phyloP scores from a whole-genome alignment of 2,888 invertebrate species.

The Patella pellucida region DNA sequence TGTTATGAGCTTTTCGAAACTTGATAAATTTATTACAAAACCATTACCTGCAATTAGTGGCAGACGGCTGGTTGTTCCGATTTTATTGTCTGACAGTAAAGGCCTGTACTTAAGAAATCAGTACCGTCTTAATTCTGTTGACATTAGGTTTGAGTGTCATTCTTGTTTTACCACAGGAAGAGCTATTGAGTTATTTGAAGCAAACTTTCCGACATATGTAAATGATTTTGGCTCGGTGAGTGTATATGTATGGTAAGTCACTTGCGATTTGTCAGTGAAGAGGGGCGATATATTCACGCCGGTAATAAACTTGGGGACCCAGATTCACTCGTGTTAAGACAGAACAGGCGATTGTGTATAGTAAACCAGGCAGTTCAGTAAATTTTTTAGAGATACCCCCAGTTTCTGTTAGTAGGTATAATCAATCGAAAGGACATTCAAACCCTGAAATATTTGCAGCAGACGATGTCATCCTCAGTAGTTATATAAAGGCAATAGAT shows the following conservation, averaged over 20 bases:
- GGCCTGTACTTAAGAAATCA: background rate
- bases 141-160: background rate
- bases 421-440: background rate
- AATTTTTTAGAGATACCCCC: background rate
- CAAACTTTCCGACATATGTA: background rate
- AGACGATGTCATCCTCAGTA: background rate
- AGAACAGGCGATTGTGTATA: background rate
- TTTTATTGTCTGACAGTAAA: slow-evolving; percentile 6
- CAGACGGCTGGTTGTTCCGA: background rate
- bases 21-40: background rate
- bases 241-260: background rate
- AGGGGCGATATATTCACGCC: background rate
- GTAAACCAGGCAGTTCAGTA: background rate
- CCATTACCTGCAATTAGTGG: background rate
- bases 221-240: background rate
- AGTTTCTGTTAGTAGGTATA: background rate
- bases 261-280: background rate
- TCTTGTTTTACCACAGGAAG: background rate
- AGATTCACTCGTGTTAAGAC: background rate
- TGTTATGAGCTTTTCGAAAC: background rate
- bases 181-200: background rate
- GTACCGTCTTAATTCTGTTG: background rate
- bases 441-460: background rate
- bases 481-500: background rate
- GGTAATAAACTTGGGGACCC: background rate